phyloP scores from a whole-genome alignment of 2,113 vertebrate species.

The Phalacrocorax pelagicus region DNA sequence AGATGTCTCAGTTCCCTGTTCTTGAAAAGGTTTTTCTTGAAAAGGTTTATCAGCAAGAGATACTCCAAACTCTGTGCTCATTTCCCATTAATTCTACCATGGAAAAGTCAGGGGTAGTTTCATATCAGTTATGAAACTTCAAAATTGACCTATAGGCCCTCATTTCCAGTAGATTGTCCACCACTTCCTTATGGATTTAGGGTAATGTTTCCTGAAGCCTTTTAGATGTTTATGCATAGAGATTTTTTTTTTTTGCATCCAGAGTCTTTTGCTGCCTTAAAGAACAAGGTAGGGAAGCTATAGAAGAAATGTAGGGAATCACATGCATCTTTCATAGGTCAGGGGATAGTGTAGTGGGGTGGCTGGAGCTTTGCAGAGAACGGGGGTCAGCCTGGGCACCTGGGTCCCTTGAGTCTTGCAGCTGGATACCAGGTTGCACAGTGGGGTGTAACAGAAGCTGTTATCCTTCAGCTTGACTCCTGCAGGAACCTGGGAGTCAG shows the following conservation, averaged over 20 bases:
- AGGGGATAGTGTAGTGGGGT: neutral
- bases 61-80: neutral
- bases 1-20: neutral
- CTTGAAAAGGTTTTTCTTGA: neutral
- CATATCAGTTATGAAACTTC: neutral
- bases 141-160: neutral
- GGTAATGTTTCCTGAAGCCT: neutral
- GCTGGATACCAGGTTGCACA: neutral
- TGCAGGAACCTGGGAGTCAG: neutral
- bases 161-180: neutral
- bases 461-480: neutral
- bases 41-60: neutral
- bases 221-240: neutral
- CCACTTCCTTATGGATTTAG: neutral
- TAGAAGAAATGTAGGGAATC: neutral
- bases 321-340: accelerated
- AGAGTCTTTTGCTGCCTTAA: neutral
- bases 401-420: neutral
- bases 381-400: neutral
- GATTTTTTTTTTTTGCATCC: accelerated
- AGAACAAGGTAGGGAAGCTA: neutral
- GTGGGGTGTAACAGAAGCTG: neutral
- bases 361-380: neutral
- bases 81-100: neutral
- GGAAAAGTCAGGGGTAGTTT: neutral